Conservation (phyloP, 2,888 invertebrate species). For the Nephrotoma flavescens region DNA sequence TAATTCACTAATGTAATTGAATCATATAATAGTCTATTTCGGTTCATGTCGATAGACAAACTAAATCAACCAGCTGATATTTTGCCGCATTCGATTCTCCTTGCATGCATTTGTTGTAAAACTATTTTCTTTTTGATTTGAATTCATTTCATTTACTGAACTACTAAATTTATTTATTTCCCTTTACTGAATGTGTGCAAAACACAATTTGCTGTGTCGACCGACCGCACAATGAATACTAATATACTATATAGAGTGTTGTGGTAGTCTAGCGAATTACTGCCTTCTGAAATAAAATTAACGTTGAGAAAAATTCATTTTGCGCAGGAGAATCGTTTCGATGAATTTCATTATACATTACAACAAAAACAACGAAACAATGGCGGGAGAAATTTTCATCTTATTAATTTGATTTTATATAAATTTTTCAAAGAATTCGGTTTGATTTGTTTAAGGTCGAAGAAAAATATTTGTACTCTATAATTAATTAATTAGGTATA, state of each 20-base stretch:
- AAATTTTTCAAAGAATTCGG: too few species aligned
- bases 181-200: neutral
- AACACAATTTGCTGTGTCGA: neutral
- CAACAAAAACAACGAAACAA: neutral
- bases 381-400: neutral
- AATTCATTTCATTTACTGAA: neutral
- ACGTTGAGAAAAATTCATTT: neutral
- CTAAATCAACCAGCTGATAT: neutral
- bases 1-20: neutral
- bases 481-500: too few species aligned
- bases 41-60: neutral
- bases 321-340: neutral
- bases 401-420: too few species aligned
- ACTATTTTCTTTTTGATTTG: neutral
- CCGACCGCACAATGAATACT: neutral
- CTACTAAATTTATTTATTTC: neutral
- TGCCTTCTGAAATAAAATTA: neutral
- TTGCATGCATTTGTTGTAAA: neutral
- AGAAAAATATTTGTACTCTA: too few species aligned
- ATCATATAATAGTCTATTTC: neutral
- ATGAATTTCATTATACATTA: neutral
- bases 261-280: neutral
- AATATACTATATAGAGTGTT: neutral
- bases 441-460: too few species aligned
- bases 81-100: neutral